phyloP scores from a whole-genome alignment of 2,888 invertebrate species.

The Hirtodrosophila trivittata region DNA sequence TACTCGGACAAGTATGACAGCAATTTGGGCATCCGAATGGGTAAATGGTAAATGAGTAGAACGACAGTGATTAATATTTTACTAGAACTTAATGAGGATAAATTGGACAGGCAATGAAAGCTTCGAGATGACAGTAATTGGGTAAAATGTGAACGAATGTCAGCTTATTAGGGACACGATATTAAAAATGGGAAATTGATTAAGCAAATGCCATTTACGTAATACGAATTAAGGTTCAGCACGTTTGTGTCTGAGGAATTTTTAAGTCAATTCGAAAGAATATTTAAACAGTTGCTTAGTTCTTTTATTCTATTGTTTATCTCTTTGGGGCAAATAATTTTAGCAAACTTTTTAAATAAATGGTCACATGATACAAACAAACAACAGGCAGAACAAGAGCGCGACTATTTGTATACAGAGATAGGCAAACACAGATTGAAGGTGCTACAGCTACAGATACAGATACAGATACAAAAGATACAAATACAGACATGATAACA shows the following conservation, averaged over 20 bases:
- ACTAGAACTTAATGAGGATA: conserved; percentile 16
- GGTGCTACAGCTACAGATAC: conserved; percentile 6
- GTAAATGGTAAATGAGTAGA: background rate
- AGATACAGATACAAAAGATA: background rate
- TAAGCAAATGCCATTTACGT: too few species aligned
- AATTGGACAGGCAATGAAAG: background rate
- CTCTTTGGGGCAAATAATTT: conserved; percentile 3
- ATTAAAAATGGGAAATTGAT: too few species aligned
- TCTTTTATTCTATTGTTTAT: background rate
- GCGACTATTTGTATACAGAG: conserved; percentile 14
- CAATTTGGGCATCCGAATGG: background rate
- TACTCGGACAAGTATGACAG: conserved; percentile 19
- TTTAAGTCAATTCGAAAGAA: too few species aligned
- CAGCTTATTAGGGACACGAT: too few species aligned
- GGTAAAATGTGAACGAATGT: too few species aligned
- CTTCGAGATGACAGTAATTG: too few species aligned
- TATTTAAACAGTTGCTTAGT: too few species aligned
- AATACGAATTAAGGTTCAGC: too few species aligned
- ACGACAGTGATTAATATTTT: conserved; percentile 1
- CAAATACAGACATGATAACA: conserved; percentile 12
- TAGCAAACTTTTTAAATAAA: conserved; percentile 27
- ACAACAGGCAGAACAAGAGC: background rate
- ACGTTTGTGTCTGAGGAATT: too few species aligned
- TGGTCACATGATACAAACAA: conserved; percentile 24
- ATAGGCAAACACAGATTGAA: conserved; percentile 15